These are phyloP conservation scores for Orcinus orca DNA, from an alignment of 2,113 vertebrate species.

Conservation along the genomic window DNA sequence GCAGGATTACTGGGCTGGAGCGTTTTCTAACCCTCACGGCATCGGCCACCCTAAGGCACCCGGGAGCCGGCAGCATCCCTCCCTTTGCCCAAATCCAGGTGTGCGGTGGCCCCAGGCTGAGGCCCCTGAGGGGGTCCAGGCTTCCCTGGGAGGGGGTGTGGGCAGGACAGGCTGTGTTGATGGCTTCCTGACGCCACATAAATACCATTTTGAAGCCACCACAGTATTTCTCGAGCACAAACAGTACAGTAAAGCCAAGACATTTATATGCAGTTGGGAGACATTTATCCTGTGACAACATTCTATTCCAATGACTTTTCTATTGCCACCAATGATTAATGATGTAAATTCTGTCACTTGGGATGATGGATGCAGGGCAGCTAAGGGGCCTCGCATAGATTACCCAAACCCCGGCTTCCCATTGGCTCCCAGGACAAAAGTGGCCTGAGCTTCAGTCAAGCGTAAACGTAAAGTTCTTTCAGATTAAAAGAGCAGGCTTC, in stretches of 20 bases:
- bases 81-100: background rate
- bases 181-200: constrained; percentile 12
- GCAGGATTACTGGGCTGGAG: background rate
- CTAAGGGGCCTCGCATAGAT: constrained; percentile 59
- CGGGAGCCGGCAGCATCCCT: no score
- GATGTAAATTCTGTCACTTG: constrained; percentile 75
- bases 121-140: background rate
- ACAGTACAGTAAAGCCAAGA: constrained; percentile 54
- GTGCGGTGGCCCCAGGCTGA: accelerated
- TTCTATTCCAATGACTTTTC: constrained; percentile 73
- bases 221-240: constrained; percentile 58
- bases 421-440: constrained; percentile 34
- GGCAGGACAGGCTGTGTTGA: background rate
- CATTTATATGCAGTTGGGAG: constrained; percentile 74
- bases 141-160: background rate
- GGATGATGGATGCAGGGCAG: constrained; percentile 64
- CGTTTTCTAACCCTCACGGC: background rate
- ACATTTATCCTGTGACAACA: constrained; percentile 72
- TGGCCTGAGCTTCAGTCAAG: constrained; percentile 30
- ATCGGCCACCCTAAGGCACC: background rate
- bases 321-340: constrained; percentile 75
- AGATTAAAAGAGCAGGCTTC: constrained; percentile 12
- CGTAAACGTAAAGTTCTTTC: constrained; percentile 35
- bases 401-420: constrained; percentile 28
- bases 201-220: constrained; percentile 49